These are phyloP conservation scores for Beroe forskalii DNA, from an alignment of 37 sponge, comb jelly and placozoan species.

Conservation along the genomic window DNA sequence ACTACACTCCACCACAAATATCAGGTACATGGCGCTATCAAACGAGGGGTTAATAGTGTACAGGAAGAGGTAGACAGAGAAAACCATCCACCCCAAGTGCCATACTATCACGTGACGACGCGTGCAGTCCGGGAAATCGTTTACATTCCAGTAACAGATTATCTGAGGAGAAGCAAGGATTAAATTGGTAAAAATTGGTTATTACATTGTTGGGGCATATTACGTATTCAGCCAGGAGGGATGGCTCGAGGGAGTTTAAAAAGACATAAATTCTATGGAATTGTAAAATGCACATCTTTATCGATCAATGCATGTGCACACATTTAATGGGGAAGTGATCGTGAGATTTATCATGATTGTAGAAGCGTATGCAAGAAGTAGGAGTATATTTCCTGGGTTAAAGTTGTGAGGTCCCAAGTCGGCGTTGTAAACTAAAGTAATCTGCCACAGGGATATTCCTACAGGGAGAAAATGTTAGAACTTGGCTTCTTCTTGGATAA, in stretches of 20 bases:
- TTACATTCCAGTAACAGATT: slow-evolving; percentile 35
- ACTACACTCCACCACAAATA: slow-evolving; percentile 21
- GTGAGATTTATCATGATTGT: slow-evolving; percentile 28
- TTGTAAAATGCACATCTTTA: background rate
- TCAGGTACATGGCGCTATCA: slow-evolving; percentile 60
- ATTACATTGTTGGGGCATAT: no score
- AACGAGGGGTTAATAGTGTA: slow-evolving; percentile 44
- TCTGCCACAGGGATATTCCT: slow-evolving; percentile 51
- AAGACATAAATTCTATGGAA: background rate
- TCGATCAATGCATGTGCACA: no score
- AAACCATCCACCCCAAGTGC: slow-evolving; percentile 41
- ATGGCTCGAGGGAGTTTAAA: no score
- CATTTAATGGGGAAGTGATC: no score
- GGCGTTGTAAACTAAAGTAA: slow-evolving; percentile 25
- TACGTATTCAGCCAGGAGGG: no score
- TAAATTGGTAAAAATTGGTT: no score
- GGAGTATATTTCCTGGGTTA: slow-evolving; percentile 16
- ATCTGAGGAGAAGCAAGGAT: background rate
- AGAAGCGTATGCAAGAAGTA: slow-evolving; percentile 27
- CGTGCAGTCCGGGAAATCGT: slow-evolving; percentile 64
- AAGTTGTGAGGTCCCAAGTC: slow-evolving; percentile 29
- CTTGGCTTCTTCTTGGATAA: no score
- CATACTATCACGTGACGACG: slow-evolving; percentile 43
- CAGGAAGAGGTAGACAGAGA: slow-evolving; percentile 40
- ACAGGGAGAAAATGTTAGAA: background rate